A percentile compares a stretch with the other conserved stretches of the same genome.
Conservation (phyloP, 2,113 vertebrate species). For the Clupea harengus region DNA sequence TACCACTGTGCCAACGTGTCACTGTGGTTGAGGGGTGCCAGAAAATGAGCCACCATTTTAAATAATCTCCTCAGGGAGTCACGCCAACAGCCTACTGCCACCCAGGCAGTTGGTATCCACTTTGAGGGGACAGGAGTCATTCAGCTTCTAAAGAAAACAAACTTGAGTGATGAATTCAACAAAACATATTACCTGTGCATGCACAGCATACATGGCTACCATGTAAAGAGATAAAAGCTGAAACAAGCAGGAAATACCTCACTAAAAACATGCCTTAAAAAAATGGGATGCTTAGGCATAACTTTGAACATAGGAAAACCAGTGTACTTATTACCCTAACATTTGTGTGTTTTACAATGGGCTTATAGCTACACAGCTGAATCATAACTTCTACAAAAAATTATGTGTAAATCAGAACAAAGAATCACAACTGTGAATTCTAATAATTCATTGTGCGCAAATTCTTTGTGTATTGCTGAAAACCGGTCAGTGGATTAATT, state of each 20-base stretch:
- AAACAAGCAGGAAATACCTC: no score
- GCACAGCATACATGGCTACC: not conserved
- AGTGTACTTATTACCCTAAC: not conserved
- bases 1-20: constrained; percentile 51
- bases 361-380: not conserved
- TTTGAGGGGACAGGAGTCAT: constrained; percentile 53
- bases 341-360: not conserved
- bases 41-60: constrained; percentile 70
- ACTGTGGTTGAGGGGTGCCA: constrained; percentile 33
- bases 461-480: no score
- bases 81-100: constrained; percentile 39
- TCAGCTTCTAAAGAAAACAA: constrained; percentile 36
- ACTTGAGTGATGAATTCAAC: constrained; percentile 20
- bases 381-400: constrained; percentile 10
- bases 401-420: no score
- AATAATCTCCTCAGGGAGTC: constrained; percentile 60
- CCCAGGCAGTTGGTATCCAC: constrained; percentile 50
- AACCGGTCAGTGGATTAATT: no score
- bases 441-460: no score
- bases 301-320: no score
- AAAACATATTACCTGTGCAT: not conserved
- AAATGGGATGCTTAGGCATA: no score
- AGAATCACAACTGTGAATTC: no score
- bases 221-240: not conserved
- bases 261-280: no score